These are phyloP conservation scores for Ciona savignyi DNA, from an alignment of 23 tunicate genomes.

Conservation along the genomic window DNA sequence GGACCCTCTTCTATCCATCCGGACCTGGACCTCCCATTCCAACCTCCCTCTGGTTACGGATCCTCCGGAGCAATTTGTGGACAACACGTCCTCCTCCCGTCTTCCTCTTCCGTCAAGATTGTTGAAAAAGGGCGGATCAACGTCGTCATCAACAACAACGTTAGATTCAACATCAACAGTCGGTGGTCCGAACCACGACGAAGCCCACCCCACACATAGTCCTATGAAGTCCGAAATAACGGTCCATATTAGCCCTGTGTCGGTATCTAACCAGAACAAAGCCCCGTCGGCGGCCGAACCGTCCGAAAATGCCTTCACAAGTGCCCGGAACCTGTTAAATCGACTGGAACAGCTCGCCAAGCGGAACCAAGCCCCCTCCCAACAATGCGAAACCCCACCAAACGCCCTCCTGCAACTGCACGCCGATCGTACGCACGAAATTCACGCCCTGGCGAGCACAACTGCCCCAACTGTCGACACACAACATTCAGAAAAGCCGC, in stretches of 20 bases:
- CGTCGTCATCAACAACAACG: conserved; percentile 2
- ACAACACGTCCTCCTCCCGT: conserved; percentile 6
- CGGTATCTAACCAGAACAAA: no score
- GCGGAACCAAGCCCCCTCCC: neutral
- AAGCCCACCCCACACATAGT: neutral
- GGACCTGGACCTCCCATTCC: conserved; percentile 83
- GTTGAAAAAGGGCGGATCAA: conserved; percentile 2
- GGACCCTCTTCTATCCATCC: neutral
- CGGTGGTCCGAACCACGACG: neutral
- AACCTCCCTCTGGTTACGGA: conserved; percentile 36
- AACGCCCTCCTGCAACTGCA: neutral
- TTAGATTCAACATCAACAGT: neutral
- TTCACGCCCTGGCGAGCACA: conserved; percentile 10
- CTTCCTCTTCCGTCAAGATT: conserved; percentile 3
- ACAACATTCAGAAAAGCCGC: neutral
- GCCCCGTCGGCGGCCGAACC: neutral
- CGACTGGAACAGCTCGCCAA: conserved; percentile 29
- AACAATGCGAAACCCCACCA: neutral
- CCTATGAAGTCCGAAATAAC: neutral
- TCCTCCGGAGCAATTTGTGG: neutral
- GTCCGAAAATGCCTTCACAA: conserved; percentile 8
- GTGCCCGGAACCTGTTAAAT: conserved; percentile 14
- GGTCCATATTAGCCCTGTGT: no score
- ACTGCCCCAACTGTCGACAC: neutral
- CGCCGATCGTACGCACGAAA: conserved; percentile 3